These are phyloP conservation scores for Mormyrus proboscirostris DNA, from an alignment of 2,797 vertebrate species.

Conservation along the genomic window DNA sequence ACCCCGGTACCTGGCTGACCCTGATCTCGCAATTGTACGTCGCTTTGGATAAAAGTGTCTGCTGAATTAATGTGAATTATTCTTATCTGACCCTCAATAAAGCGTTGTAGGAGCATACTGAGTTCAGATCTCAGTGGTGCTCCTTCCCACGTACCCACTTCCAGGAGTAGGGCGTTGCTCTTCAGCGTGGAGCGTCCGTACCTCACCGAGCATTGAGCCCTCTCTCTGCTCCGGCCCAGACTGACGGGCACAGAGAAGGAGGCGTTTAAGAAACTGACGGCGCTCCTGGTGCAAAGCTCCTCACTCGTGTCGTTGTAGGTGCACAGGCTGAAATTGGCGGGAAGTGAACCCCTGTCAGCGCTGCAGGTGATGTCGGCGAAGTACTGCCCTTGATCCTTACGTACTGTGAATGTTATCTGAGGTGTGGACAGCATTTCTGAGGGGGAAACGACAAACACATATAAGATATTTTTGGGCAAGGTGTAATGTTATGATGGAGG, in stretches of 20 bases:
- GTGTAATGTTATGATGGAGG: too few relatives aligned
- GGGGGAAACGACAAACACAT: neutral
- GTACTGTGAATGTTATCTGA: neutral
- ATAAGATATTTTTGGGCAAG: neutral
- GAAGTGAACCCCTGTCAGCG: neutral
- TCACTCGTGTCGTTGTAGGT: neutral
- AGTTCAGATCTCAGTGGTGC: neutral
- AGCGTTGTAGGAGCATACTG: neutral
- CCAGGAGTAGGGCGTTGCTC: neutral
- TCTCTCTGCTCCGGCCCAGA: neutral
- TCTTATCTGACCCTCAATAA: neutral
- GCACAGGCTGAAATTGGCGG: neutral
- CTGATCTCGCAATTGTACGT: neutral
- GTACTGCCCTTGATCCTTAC: neutral
- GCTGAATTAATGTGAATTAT: neutral
- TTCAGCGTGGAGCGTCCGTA: neutral
- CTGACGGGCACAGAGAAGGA: neutral
- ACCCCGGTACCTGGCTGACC: neutral
- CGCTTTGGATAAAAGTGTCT: neutral
- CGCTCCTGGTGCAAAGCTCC: neutral
- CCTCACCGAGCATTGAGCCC: neutral
- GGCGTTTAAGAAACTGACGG: neutral
- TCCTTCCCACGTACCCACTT: neutral
- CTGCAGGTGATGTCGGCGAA: neutral
- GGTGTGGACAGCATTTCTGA: neutral